Evolutionary conservation across 2,888 invertebrate genomes (phyloP), one percentile per base, ranked within the genome.

Genomic region (Macrophya alboannulata): DNA sequence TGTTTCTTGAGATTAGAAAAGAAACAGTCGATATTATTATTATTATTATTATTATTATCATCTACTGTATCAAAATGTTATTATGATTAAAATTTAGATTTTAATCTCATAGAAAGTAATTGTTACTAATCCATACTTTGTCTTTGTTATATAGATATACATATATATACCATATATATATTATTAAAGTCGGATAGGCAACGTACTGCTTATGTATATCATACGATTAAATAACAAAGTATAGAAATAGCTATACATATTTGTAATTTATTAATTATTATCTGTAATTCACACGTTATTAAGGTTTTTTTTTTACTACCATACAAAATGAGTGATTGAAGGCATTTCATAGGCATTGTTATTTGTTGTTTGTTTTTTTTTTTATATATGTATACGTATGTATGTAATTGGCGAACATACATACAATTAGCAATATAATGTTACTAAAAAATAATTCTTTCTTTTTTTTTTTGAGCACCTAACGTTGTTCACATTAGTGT

Each of bases 381-480:
- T 5, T 71, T 71, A 17, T 45, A 8, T 43, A 8, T 45, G 76
- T 51, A 8, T 43, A 8, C 21, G 76, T 51, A 59, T 55, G 25
- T 4, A 79, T 45, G 37, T 79, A 79, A n/a, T 55, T 59, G 55
- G 55, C 40, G 15, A 51, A 79, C 79, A 55, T 40, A 37, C 37
- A 79, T 59, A 79, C 79, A 55, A 79, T 79, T 55, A 59, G 59
- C 45, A 76, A 51, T 76, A 51, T 76, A 45, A 43, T 62, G 48
- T 76, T 76, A 31, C 25, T 76, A 76, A 76, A 65, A 43, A 82
- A 65, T 65, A 79, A 43, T 82, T 31, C 6, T 62, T 62, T 43
- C 31, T 59, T 55, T 17, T 59, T 12, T 76, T n/a, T 25, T 25
- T 82, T 82, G 82, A 82, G 82, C 82, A 82, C 82, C 82, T 45